Evolutionary conservation across 2,113 vertebrate species (phyloP).

Genomic region (Anoura caudifer): DNA sequence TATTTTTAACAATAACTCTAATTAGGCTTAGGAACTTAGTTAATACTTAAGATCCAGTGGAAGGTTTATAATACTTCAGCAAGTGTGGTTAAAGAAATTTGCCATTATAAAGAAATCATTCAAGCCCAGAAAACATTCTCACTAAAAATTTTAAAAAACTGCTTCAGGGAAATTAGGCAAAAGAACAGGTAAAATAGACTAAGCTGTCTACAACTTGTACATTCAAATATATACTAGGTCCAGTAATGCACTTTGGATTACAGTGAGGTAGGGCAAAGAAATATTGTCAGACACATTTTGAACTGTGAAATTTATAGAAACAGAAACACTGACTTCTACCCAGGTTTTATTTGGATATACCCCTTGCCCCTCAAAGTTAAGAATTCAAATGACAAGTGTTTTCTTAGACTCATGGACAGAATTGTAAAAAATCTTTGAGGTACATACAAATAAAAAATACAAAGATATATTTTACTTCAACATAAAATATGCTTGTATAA

Average conservation of each 20-base stretch:
- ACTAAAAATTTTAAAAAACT: neutral
- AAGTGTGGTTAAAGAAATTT: slow-evolving; percentile 31
- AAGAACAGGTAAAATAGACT: slow-evolving; percentile 29
- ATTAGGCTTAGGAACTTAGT: neutral
- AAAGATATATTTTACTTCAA: slow-evolving; percentile 65
- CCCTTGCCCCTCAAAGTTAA: neutral
- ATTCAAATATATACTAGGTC: slow-evolving; percentile 56
- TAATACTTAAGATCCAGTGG: slow-evolving; percentile 46
- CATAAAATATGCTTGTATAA: slow-evolving; percentile 62
- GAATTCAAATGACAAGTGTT: slow-evolving; percentile 48
- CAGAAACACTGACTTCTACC: slow-evolving; percentile 45
- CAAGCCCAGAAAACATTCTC: slow-evolving; percentile 12
- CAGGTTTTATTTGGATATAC: slow-evolving; percentile 43
- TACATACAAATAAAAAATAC: slow-evolving; percentile 58
- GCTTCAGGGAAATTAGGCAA: slow-evolving; percentile 16
- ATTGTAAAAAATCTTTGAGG: slow-evolving; percentile 38
- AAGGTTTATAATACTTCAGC: slow-evolving; percentile 18
- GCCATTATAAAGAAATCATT: slow-evolving; percentile 20
- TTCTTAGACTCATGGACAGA: slow-evolving; percentile 50
- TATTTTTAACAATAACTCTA: slow-evolving; percentile 23
- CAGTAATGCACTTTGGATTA: slow-evolving; percentile 61
- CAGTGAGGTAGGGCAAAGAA: slow-evolving; percentile 65
- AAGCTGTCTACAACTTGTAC: slow-evolving; percentile 27
- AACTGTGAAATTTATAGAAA: slow-evolving; percentile 46
- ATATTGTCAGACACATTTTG: slow-evolving; percentile 36